These are phyloP conservation scores for Cirrhinus mrigala DNA, from an alignment of 2,797 vertebrate species.

Conservation along the genomic window DNA sequence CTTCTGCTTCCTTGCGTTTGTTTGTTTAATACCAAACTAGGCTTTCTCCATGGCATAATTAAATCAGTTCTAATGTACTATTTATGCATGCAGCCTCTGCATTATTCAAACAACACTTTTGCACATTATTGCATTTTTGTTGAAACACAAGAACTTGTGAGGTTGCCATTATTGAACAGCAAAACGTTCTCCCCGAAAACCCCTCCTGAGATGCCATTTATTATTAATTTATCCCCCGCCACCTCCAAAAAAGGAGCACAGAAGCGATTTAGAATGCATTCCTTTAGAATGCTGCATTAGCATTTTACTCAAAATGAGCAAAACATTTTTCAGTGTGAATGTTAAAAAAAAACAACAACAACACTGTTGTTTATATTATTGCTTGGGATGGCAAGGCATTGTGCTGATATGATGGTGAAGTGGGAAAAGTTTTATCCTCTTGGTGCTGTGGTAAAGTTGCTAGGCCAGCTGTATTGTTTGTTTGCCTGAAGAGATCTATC, in stretches of 20 bases:
- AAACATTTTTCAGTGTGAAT: conserved; percentile 71
- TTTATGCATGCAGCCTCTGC: conserved; percentile 81
- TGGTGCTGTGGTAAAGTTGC: conserved; percentile 34
- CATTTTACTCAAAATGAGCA: conserved; percentile 71
- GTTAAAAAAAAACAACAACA: conserved; percentile 64
- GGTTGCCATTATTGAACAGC: conserved; percentile 74
- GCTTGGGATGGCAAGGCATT: conserved; percentile 45
- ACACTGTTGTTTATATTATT: conserved; percentile 61
- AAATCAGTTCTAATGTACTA: conserved; percentile 83
- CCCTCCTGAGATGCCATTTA: conserved; percentile 72
- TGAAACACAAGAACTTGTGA: conserved; percentile 72
- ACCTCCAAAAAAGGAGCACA: conserved; percentile 34
- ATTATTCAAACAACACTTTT: conserved; percentile 83
- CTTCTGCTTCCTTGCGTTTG: conserved; percentile 73
- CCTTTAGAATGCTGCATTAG: conserved; percentile 74
- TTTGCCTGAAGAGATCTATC: conserved; percentile 35
- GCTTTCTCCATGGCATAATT: conserved; percentile 79
- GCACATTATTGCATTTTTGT: conserved; percentile 80
- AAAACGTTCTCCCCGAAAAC: conserved; percentile 44
- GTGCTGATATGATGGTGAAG: conserved; percentile 45
- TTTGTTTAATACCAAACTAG: conserved; percentile 75
- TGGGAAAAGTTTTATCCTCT: conserved; percentile 40
- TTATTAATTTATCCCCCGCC: conserved; percentile 77
- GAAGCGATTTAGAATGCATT: conserved; percentile 66
- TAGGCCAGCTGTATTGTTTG: conserved; percentile 43